These are phyloP conservation scores for Drosophila mojavensis DNA, from an alignment of 1,140 invertebrate species.

Conservation along the genomic window DNA sequence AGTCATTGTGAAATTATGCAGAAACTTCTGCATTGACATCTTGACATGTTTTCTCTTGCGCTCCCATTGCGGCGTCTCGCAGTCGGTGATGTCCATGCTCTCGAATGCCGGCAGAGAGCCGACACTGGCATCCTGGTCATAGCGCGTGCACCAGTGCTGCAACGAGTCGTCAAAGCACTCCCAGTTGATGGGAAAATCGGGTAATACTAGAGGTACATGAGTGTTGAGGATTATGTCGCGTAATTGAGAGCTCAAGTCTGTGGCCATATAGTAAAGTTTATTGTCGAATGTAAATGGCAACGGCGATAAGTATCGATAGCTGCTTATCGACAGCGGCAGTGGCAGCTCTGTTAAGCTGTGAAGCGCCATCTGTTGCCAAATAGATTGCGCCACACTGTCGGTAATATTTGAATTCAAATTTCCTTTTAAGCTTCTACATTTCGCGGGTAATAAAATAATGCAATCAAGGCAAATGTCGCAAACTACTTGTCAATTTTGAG, in stretches of 20 bases:
- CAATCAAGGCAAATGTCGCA: not conserved
- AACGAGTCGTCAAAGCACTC: conserved; percentile 67
- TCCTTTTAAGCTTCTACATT: not conserved
- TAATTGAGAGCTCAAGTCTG: conserved; percentile 25
- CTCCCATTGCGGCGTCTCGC: conserved; percentile 91
- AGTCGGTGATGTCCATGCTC: conserved; percentile 80
- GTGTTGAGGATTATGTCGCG: conserved; percentile 74
- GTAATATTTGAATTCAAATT: conserved; percentile 7
- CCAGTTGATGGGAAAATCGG: conserved; percentile 66
- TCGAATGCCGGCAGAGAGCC: conserved; percentile 80
- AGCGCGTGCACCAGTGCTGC: conserved; percentile 85
- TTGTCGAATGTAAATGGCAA: not conserved
- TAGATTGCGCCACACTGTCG: conserved; percentile 8
- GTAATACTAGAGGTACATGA: conserved; percentile 59
- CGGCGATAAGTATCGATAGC: conserved; percentile 13
- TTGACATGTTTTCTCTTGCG: conserved; percentile 85
- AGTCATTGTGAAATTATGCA: conserved; percentile 80
- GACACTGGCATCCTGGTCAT: conserved; percentile 70
- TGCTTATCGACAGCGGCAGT: not conserved
- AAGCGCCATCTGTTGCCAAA: not conserved
- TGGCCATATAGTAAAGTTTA: conserved; percentile 14
- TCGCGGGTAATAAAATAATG: not conserved
- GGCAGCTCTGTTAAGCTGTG: not conserved
- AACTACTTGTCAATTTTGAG: not conserved
- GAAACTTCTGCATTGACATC: conserved; percentile 87